These are phyloP conservation scores for Reinhardtius hippoglossoides DNA, from an alignment of 2,113 vertebrate species.

Conservation along the genomic window DNA sequence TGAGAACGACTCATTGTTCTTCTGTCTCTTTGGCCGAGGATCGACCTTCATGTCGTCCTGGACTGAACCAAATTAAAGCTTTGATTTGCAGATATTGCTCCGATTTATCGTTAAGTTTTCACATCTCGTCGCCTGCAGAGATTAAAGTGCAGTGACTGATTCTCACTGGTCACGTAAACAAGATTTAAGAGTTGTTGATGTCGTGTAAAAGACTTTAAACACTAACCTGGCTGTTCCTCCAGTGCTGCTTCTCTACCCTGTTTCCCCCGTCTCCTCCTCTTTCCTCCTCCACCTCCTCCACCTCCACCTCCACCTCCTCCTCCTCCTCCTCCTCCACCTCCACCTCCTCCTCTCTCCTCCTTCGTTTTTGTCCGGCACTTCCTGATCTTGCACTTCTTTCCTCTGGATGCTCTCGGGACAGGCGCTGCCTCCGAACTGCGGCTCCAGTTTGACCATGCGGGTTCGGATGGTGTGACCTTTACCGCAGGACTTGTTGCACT, in stretches of 20 bases:
- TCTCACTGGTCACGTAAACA: no score
- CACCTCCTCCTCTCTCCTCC: slow-evolving; percentile 50
- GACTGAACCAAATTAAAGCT: no score
- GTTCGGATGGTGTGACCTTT: slow-evolving; percentile 95
- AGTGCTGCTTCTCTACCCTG: slow-evolving; percentile 73
- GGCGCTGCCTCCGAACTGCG: slow-evolving; percentile 88
- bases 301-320: background rate
- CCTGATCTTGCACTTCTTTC: slow-evolving; percentile 91
- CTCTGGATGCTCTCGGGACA: slow-evolving; percentile 95
- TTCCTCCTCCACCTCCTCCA: slow-evolving; percentile 23
- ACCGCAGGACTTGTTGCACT: slow-evolving; percentile 96
- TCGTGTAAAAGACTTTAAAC: no score
- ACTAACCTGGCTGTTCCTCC: slow-evolving; percentile 84
- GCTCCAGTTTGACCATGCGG: slow-evolving; percentile 92
- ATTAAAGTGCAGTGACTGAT: no score
- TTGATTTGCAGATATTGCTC: no score
- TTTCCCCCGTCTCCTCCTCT: slow-evolving; percentile 56
- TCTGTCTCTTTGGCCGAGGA: no score
- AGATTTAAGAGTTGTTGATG: no score
- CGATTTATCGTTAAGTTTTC: no score
- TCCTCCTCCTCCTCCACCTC: slow-evolving; percentile 5
- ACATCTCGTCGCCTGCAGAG: no score
- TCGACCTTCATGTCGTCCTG: no score
- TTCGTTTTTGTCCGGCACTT: slow-evolving; percentile 84
- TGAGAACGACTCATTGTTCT: no score